Conservation (phyloP, 1,140 invertebrate genomes). For the Stenopsyche tienmushanensis region DNA sequence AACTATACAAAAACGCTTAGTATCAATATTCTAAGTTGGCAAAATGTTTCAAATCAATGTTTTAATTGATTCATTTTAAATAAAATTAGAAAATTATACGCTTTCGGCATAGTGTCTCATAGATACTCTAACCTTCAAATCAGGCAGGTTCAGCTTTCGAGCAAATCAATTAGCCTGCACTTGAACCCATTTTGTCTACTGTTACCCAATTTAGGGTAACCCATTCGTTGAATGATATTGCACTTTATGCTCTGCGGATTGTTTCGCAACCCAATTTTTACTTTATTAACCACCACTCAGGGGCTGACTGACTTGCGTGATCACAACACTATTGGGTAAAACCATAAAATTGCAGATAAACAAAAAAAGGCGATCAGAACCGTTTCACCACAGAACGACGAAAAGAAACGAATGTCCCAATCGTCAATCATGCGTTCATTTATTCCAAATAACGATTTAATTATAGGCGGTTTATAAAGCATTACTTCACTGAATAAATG, state of each 20-base stretch:
- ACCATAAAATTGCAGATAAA: neutral
- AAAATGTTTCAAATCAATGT: too few species aligned
- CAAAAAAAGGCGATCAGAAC: neutral
- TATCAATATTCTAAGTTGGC: too few species aligned
- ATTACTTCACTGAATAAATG: too few species aligned
- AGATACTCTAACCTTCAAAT: too few species aligned
- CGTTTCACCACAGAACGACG: conserved; percentile 3
- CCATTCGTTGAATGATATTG: conserved; percentile 17
- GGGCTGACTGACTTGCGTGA: conserved; percentile 3
- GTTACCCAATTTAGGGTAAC: conserved; percentile 4
- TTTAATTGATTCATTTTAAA: too few species aligned
- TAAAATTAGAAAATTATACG: too few species aligned
- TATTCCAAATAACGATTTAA: neutral
- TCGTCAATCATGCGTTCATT: conserved; percentile 17
- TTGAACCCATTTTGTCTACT: conserved; percentile 19
- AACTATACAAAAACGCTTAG: too few species aligned
- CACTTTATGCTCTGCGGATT: conserved; percentile 24
- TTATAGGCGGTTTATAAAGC: too few species aligned
- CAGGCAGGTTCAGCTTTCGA: too few species aligned
- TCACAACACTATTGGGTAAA: conserved; percentile 16
- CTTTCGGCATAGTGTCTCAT: too few species aligned
- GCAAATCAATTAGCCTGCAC: conserved; percentile 4
- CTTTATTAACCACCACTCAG: neutral
- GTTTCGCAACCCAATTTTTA: conserved; percentile 15
- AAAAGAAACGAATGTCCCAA: conserved; percentile 12